A percentile compares a stretch with the other conserved stretches of the same genome.
phyloP scores from a whole-genome alignment of 2,113 vertebrate species.

The Galeopterus variegatus region DNA sequence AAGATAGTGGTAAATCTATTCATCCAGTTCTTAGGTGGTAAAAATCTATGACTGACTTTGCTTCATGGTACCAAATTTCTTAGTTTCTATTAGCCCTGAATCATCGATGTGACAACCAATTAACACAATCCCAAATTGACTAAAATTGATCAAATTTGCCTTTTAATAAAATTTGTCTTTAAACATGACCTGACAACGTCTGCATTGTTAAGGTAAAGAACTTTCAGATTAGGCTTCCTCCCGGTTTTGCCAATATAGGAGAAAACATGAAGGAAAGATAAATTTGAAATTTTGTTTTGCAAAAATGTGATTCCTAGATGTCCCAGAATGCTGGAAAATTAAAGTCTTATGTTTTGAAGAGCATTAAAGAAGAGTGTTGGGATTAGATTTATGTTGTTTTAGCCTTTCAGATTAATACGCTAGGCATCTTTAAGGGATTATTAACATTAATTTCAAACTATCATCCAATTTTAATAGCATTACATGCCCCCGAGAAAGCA shows the following conservation, averaged over 20 bases:
- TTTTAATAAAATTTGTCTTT: slow-evolving; percentile 52
- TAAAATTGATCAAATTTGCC: slow-evolving; percentile 18
- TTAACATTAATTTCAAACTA: background rate
- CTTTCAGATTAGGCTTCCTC: background rate
- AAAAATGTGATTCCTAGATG: slow-evolving; percentile 35
- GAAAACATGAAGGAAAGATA: slow-evolving; percentile 45
- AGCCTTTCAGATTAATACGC: slow-evolving; percentile 16
- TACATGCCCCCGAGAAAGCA: background rate
- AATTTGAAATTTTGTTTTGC: slow-evolving; percentile 48
- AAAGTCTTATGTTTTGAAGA: background rate
- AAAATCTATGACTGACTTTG: slow-evolving; percentile 44
- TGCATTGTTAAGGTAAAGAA: background rate
- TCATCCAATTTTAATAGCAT: background rate
- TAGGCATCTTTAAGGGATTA: background rate
- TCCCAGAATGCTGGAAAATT: background rate
- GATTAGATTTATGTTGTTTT: background rate
- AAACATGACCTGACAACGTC: background rate
- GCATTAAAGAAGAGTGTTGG: background rate
- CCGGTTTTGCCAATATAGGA: slow-evolving; percentile 24
- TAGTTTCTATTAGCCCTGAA: background rate
- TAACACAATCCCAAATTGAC: background rate
- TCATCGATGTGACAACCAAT: background rate
- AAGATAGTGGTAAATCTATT: background rate
- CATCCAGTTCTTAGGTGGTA: background rate
- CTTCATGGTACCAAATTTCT: background rate